Evolutionary conservation across 2,888 invertebrate genomes (phyloP), one percentile per base, ranked within the genome.

Genomic region (Melieria omissa): DNA sequence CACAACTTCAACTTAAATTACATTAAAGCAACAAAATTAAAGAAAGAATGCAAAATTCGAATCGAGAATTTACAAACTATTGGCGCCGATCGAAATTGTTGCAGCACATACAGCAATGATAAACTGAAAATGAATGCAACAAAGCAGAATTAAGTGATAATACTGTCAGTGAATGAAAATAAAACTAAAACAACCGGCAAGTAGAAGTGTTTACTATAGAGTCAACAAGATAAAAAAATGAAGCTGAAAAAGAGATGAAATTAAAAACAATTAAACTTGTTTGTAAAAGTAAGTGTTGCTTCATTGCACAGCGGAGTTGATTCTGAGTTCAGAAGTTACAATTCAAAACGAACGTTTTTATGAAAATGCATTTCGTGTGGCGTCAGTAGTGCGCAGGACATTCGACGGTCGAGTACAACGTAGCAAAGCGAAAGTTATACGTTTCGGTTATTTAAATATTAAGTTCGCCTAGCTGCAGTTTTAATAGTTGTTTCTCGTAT

Each of bases 341-440:
- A 14, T 16, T 14, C 45, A 29, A 16, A 14, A 10, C 9, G 6
- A 14, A 49, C 4, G 16, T 4, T 49, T 3, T 1, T 41, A 64
- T 5, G 42, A 44, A 54, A 12, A 4, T 16, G n/a, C 41, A 41
- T 5, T 47, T 29, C 55, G 46, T 5, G 41, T 70, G 12, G 8
- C 57, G 5, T 76, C 77, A 78, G 78, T 78, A 74, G 74, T 57
- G 52, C 66, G 66, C 76, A 76, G 77, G 77, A 78, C 69, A 77
- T 77, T 72, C 73, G 61, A 57, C 71, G 72, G 73, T 72, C 74
- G 47, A 73, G 76, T 73, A 66, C 73, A 29, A 29, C 29, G 29
- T 29, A 29, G 29, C 29, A 29, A 29, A 29, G 29, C 29, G 29
- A 29, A 29, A 29, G 29, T 29, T 29, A 29, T 29, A 29, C 29